Base-by-base conservation (phyloP, 2,797 vertebrate species). In the Megaceryle alcyon region DNA sequence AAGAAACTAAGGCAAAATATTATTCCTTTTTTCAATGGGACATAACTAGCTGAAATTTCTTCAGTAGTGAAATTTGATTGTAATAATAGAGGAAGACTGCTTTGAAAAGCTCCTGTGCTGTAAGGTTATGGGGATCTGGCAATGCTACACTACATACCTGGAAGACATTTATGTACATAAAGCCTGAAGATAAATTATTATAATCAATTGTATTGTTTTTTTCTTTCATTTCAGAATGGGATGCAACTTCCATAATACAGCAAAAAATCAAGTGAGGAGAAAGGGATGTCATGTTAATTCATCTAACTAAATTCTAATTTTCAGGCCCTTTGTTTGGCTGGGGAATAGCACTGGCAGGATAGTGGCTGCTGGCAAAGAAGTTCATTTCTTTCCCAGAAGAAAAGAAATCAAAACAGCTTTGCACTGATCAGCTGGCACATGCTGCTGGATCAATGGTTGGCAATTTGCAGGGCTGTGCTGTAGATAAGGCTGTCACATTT, bases 401-500 rank as follows among this genome's bases (percentile, higher is more conserved):
- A 90, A 95, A 95, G 86, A 96, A 97, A 96, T 97, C 92, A 85
- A 77, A 96, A 82, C 94, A 92, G 93, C 90, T 94, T 92, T 96
- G 93, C 86, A 12, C 68, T 85, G 90, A 97, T 90, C 91, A 92
- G 85, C 94, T 97, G 95, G 96, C 90, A 94, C 94, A 81, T 94
- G 25, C 46, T 94, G 89, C 93, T 90, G 95, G 96, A 97, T 97
- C 96, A 97, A 97, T 97, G 97, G 79, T 64, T 96, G 96, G 95
- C 97, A 97, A 97, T 97, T 97, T 97, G 95, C 96, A 96, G 95
- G 94, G 96, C 96, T 97, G 92, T 79, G 90, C 96, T 96, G 95
- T 33, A 97, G 97, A 97, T 97, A 97, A 97, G 96, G 92, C 96
- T 97, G 97, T 97, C 97, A 96, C 96, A 92, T 97, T 96, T 94